phyloP scores from a whole-genome alignment of 2,797 vertebrate genomes.

The Neosalanx taihuensis region DNA sequence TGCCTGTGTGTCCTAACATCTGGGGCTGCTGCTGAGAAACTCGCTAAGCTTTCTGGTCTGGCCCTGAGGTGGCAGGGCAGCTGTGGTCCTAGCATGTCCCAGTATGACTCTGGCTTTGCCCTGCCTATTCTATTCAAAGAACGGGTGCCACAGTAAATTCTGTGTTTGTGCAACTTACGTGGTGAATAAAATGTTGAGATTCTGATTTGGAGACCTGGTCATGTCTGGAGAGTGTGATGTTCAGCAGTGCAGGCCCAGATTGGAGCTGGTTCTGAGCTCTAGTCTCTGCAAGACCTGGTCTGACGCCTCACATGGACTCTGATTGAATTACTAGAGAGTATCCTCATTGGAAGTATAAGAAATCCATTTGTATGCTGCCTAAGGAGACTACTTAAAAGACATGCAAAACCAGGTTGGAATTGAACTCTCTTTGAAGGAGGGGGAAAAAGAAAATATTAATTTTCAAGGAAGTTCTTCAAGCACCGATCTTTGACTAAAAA shows the following conservation, averaged over 20 bases:
- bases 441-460: neutral
- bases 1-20: neutral
- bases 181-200: too few relatives aligned
- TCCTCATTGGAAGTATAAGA: neutral
- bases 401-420: neutral
- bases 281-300: neutral
- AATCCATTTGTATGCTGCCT: neutral
- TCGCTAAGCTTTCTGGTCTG: neutral
- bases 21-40: neutral
- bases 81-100: neutral
- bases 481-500: neutral
- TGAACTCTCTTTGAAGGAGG: neutral
- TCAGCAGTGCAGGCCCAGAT: neutral
- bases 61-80: neutral
- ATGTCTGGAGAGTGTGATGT: neutral
- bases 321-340: neutral
- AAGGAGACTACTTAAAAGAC: neutral
- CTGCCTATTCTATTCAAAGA: conserved; percentile 16
- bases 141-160: neutral
- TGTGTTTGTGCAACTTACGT: too few relatives aligned
- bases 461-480: neutral
- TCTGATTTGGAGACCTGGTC: neutral
- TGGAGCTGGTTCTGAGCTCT: neutral
- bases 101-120: too few relatives aligned
- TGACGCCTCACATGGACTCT: neutral